A percentile compares a stretch with the other conserved stretches of the same genome.
phyloP scores from a whole-genome alignment of 2,113 vertebrate genomes.

The Cyprinodon tularosa region DNA sequence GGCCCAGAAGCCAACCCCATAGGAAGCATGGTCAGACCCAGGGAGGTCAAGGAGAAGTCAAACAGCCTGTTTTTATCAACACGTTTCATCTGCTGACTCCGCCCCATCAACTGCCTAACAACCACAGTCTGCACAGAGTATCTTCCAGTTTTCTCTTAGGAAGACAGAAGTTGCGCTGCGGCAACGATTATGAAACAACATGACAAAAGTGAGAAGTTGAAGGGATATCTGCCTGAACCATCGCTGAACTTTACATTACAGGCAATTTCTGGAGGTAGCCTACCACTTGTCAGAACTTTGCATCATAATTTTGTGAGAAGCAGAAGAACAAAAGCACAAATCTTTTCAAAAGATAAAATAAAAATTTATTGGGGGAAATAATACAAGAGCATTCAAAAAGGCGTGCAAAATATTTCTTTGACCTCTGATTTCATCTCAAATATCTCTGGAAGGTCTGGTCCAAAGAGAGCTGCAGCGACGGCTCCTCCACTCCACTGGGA shows the following conservation, averaged over 20 bases:
- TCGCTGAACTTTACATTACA: neutral
- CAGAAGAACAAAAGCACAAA: constrained; percentile 11
- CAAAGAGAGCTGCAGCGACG: constrained; percentile 64
- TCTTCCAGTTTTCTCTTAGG: constrained; percentile 17
- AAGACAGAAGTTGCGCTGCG: neutral
- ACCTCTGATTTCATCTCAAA: constrained; percentile 14
- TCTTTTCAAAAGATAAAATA: neutral
- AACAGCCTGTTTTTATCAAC: constrained; percentile 41
- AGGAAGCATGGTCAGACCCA: constrained; percentile 53
- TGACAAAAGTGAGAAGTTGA: neutral
- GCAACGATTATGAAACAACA: neutral
- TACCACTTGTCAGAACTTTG: neutral
- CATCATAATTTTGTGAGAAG: neutral
- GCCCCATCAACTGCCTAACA: constrained; percentile 46
- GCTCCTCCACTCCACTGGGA: constrained; percentile 69
- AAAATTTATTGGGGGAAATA: constrained; percentile 22
- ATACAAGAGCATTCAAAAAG: neutral
- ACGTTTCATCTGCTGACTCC: constrained; percentile 30
- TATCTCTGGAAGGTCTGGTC: constrained; percentile 46
- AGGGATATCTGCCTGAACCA: neutral
- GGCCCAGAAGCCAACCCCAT: constrained; percentile 58
- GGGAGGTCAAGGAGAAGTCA: constrained; percentile 68
- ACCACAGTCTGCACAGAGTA: constrained; percentile 32
- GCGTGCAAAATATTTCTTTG: neutral
- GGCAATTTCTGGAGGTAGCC: neutral